Evolutionary conservation across 2,113 vertebrate genomes (phyloP).

Genomic region (Hippoglossus stenolepis): DNA sequence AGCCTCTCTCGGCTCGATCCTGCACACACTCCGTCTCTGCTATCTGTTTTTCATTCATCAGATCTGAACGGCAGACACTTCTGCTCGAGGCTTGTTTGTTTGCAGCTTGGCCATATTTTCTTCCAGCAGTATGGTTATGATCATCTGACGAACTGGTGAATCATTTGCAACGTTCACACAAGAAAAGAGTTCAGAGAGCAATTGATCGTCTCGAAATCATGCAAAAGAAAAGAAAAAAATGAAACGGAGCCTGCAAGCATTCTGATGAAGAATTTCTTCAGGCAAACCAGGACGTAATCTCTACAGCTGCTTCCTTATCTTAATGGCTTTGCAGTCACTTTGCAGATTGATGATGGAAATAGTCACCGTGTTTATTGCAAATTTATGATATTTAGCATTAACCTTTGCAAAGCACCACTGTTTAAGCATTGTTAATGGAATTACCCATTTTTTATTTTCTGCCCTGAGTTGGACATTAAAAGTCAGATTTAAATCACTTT

Average conservation of each 20-base stretch:
- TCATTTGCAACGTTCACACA: constrained; percentile 31
- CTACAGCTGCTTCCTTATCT: constrained; percentile 14
- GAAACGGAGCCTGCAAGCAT: constrained; percentile 2
- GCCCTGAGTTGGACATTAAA: neutral
- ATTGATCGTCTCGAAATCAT: constrained; percentile 21
- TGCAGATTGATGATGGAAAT: constrained; percentile 16
- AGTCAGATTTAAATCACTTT: neutral
- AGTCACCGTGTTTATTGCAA: neutral
- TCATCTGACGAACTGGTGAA: constrained; percentile 45
- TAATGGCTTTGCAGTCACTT: neutral
- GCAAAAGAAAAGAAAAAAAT: neutral
- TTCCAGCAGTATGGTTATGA: constrained; percentile 59
- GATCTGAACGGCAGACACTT: constrained; percentile 49
- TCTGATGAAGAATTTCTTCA: neutral
- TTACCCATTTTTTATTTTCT: neutral
- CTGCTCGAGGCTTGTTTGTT: constrained; percentile 48
- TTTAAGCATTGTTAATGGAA: neutral
- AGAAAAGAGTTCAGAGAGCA: constrained; percentile 25
- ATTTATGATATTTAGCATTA: neutral
- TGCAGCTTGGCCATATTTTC: constrained; percentile 54
- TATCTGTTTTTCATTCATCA: constrained; percentile 71
- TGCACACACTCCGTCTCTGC: constrained; percentile 42
- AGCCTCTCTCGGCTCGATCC: constrained; percentile 40
- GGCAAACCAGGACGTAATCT: constrained; percentile 15
- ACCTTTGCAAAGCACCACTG: constrained; percentile 13